Base-by-base conservation (phyloP, 1,140 invertebrate species). In the Doryteuthis pealeii region DNA sequence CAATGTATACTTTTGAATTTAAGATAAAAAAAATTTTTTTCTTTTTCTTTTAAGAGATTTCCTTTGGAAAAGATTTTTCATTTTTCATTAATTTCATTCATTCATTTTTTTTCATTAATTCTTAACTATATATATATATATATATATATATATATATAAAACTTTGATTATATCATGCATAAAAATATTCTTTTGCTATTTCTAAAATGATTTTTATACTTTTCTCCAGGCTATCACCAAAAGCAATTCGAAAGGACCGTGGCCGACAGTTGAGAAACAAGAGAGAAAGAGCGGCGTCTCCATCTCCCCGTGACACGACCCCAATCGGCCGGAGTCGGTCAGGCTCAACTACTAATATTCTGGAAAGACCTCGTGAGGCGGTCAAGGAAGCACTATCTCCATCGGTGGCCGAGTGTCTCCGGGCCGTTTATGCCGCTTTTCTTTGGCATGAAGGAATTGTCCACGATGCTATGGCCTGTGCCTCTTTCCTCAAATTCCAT, bases 401-500 rank as follows among this genome's bases (percentile, higher is more conserved):
- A 0, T 95, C 95, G 0, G 92, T 97, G 26, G 96, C 96, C 0
- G 96, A 99, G 86, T 94, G 95, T 82, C 88, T 97, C 5, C 90
- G 97, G 8, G 94, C 96, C 0, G 94, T 98, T 0, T 99, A 99
- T 88, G 96, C 96, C 0, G 96, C 97, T 0, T 93, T 98, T 82
- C 87, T 99, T 1, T 99, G 96, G 96, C 97, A 99, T 87, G 96
- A 98, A 90, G 96, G 95, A 1, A 93, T 99, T 62, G 95, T 98
- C 0, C 95, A 98, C 85, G 97, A 99, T 87, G 96, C 96, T 6
- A 98, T 99, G 93, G 96, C 96, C 0, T 97, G 95, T 84, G 95
- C 96, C 0, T 95, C 96, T 5, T 99, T 96, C 84, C 89, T 99
- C 0, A 97, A 97, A 88, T 98, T 98, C 85, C 95, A 98, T 87